These are phyloP conservation scores for Nasonia longicornis DNA, from an alignment of 1,140 invertebrate genomes.

Conservation along the genomic window DNA sequence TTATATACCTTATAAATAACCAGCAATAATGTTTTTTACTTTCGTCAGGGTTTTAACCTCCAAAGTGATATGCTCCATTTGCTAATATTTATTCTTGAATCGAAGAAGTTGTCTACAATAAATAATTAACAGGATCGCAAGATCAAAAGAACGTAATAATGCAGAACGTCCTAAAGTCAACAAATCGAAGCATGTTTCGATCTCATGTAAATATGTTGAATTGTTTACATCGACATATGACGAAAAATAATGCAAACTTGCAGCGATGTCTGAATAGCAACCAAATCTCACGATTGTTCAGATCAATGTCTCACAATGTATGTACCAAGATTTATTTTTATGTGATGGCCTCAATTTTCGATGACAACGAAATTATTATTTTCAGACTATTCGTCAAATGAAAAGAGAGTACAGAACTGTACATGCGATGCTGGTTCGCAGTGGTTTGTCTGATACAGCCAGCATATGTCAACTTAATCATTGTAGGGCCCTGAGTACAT, in stretches of 20 bases:
- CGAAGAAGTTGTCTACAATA: not conserved
- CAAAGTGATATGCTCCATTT: conserved; percentile 1
- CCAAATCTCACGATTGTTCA: conserved; percentile 40
- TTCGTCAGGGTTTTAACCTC: conserved; percentile 28
- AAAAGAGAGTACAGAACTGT: conserved; percentile 68
- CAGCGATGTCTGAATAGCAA: conserved; percentile 35
- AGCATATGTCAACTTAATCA: conserved; percentile 4
- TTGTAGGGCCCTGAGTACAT: conserved; percentile 48
- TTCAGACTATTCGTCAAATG: conserved; percentile 58
- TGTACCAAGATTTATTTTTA: conserved; percentile 17
- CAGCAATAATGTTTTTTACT: not conserved
- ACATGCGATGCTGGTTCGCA: conserved; percentile 59
- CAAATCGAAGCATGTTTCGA: conserved; percentile 48
- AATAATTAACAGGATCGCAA: not conserved
- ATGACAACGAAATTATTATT: conserved; percentile 17
- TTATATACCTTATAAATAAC: not conserved
- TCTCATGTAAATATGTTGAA: conserved; percentile 28
- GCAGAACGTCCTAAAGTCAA: conserved; percentile 56
- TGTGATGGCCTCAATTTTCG: not conserved
- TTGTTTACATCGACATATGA: conserved; percentile 28
- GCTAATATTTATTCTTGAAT: not conserved
- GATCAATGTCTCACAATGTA: conserved; percentile 48
- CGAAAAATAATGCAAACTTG: conserved; percentile 7
- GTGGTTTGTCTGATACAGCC: conserved; percentile 52
- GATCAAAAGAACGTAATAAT: conserved; percentile 47